Percentiles rank a stretch among this genome's conserved stretches.
Conservation (phyloP, 2,113 vertebrate genomes). For the Pimephales promelas region DNA sequence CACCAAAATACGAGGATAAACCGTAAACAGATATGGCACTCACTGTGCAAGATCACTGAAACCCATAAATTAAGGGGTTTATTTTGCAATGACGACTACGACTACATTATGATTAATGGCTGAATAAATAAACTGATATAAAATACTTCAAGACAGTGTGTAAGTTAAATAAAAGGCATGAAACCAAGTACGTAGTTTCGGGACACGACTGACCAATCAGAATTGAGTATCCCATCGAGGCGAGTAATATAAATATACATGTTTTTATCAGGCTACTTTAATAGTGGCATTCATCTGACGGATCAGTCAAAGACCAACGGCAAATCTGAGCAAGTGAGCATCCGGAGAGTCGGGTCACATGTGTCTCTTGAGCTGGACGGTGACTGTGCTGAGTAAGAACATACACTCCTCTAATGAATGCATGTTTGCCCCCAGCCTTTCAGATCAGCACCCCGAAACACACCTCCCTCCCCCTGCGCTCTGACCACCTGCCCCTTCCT, state of each 20-base stretch:
- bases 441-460: conserved; percentile 49
- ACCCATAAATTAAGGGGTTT: neutral
- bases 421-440: conserved; percentile 40
- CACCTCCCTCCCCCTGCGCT: conserved; percentile 43
- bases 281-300: neutral
- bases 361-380: conserved; percentile 20
- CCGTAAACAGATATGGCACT: neutral
- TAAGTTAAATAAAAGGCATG: too few species aligned
- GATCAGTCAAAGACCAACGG: neutral
- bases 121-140: neutral
- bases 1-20: neutral
- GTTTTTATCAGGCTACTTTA: neutral
- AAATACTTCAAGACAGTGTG: neutral
- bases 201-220: neutral
- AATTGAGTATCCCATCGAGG: neutral
- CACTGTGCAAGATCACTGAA: too few species aligned
- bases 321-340: conserved; percentile 13
- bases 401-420: conserved; percentile 48
- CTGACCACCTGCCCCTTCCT: conserved; percentile 54
- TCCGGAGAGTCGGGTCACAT: conserved; percentile 20
- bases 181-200: neutral
- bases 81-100: neutral
- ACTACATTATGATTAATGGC: neutral
- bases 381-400: conserved; percentile 38
- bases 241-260: neutral